Conservation (phyloP, 2,113 vertebrate species). For the Notarius lentiginosus region DNA sequence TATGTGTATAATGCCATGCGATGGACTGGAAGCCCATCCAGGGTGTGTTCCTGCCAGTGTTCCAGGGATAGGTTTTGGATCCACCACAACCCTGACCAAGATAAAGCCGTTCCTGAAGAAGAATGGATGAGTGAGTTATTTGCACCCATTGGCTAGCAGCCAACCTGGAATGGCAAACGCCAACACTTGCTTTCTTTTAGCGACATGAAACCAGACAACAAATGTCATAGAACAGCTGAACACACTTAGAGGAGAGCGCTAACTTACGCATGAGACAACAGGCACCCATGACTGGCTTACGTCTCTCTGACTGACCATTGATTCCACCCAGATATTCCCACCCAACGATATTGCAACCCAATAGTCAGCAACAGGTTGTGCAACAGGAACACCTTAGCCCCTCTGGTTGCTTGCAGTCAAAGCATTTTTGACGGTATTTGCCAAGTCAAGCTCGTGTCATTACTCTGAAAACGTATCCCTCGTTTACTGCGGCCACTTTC, state of each 20-base stretch:
- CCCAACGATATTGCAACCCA: neutral
- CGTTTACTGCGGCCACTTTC: slow-evolving; percentile 41
- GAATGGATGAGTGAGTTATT: neutral
- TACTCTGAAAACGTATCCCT: slow-evolving; percentile 51
- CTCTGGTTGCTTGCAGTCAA: slow-evolving; percentile 36
- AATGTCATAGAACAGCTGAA: neutral
- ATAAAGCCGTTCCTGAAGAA: neutral
- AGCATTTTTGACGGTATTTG: slow-evolving; percentile 31
- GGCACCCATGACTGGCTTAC: neutral
- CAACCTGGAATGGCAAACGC: neutral
- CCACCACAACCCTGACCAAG: neutral
- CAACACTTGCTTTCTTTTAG: too few species aligned
- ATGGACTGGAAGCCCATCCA: neutral
- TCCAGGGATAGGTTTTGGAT: neutral
- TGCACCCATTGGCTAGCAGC: neutral
- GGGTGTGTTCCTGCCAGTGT: too few species aligned
- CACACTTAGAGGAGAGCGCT: neutral
- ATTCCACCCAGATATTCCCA: neutral
- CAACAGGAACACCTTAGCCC: slow-evolving; percentile 45
- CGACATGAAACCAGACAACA: neutral
- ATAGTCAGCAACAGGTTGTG: neutral
- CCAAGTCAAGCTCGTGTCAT: slow-evolving; percentile 47
- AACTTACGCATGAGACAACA: neutral
- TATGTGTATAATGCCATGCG: neutral
- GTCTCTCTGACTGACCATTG: neutral